A percentile compares a stretch with the other conserved stretches of the same genome.
Evolutionary conservation across 2,797 vertebrate genomes (phyloP).

Genomic region (Gouania willdenowi): DNA sequence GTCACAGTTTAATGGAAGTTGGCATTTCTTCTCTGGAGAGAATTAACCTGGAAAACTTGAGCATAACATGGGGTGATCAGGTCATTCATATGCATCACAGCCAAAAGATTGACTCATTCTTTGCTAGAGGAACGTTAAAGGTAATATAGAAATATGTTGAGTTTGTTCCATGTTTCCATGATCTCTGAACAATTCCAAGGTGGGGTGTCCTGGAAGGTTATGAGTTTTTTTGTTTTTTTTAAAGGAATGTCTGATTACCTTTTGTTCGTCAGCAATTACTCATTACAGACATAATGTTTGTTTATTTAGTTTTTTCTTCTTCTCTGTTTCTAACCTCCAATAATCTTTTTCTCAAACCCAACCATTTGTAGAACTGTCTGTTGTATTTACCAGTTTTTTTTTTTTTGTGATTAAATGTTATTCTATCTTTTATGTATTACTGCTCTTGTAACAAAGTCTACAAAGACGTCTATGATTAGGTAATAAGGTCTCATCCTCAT

Average conservation of each 20-base stretch:
- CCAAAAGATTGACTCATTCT: constrained; percentile 20
- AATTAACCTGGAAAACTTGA: constrained; percentile 17
- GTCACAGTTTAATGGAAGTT: constrained; percentile 28
- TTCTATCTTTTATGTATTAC: too few relatives aligned
- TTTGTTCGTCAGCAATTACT: constrained; percentile 39
- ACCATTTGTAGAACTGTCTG: too few relatives aligned
- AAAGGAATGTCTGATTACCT: constrained; percentile 36
- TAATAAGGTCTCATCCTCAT: too few relatives aligned
- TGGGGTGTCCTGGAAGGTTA: constrained; percentile 27
- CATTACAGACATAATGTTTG: constrained; percentile 30
- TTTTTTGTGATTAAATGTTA: too few relatives aligned
- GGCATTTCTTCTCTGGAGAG: constrained; percentile 15
- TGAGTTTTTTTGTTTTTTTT: too few relatives aligned
- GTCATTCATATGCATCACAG: constrained; percentile 18
- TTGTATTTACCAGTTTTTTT: too few relatives aligned
- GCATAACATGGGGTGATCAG: constrained; percentile 38
- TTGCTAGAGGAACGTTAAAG: constrained; percentile 14
- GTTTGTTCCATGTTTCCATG: constrained; percentile 40
- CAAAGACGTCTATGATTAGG: too few relatives aligned
- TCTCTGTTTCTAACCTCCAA: too few relatives aligned
- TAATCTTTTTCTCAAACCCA: too few relatives aligned
- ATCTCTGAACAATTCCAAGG: constrained; percentile 49
- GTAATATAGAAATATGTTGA: constrained; percentile 20
- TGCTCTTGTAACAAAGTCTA: too few relatives aligned
- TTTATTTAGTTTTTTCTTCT: constrained; percentile 10